Base-by-base conservation (phyloP, 2,797 vertebrate species). In the Triplophysa yarkandensis region DNA sequence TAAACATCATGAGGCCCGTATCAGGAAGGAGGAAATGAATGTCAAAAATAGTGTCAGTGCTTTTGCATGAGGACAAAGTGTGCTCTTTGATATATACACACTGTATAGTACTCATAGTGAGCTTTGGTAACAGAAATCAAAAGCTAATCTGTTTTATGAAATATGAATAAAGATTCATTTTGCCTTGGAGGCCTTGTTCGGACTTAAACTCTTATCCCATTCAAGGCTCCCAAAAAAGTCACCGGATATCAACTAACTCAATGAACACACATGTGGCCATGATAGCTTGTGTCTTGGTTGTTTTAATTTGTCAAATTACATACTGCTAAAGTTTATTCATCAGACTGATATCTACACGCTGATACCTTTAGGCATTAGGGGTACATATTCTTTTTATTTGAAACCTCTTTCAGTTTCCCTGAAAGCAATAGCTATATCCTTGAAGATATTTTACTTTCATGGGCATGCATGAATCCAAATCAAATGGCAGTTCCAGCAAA, bases 331-430 rank as follows among this genome's bases (percentile, higher is more conserved):
- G 69, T 61, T 21, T 52, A 21, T 54, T 69, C 2, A 43, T 28
- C 19, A 74, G 78, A 61, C 72, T 82, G 77, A 84, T 78, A 82
- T 64, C 79, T 72, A 57, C 63, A 82, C 58, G 74, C 27, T 54
- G 32, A 39, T 70, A 71, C 43, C 64, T 68, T 72, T 61, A 75
- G 48, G 58, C 28, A 67, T 77, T 74, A 84, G 80, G 75, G 17
- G 61, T 81, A 85, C 88, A 91, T 88, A 77, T 89, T 89, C 78
- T 90, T 86, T 82, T 85, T 69, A 89, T 90, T 89, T 65, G n/a
- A 86, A 67, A 54, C 66, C 28, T 79, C 78, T 79, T 67, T 77
- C 66, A 76, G 85, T 83, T 71, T 77, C 78, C 81, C 41, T 84
- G 77, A 57, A 57, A 69, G 83, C 78, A 87, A 76, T 69, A 76